A percentile compares a stretch with the other conserved stretches of the same genome.
Evolutionary conservation across 2,113 vertebrate genomes (phyloP).

Genomic region (Cyanoramphus novaezelandiae): DNA sequence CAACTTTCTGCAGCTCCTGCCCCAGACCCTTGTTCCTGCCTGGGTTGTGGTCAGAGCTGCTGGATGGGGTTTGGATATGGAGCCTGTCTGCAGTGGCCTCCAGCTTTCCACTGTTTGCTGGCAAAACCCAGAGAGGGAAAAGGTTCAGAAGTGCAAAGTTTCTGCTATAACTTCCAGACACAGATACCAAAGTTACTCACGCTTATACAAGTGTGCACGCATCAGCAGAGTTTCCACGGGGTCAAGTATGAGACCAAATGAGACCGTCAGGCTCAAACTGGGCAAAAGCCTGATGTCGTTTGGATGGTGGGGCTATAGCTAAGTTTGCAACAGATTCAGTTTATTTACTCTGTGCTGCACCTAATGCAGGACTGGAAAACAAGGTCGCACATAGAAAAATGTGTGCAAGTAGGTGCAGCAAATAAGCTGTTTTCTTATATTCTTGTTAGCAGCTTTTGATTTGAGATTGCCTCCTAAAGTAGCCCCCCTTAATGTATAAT

Average conservation of each 20-base stretch:
- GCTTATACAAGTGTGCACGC: fast-evolving
- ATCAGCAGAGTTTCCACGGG: fast-evolving
- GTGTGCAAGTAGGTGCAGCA: neutral
- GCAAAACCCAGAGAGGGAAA: neutral
- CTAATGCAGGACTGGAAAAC: neutral
- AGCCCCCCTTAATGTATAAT: neutral
- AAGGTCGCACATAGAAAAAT: neutral
- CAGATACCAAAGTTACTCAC: neutral
- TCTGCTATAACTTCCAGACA: neutral
- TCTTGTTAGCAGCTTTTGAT: neutral
- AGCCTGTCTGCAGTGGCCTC: neutral
- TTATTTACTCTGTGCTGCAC: neutral
- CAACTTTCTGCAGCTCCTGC: neutral
- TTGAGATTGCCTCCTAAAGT: neutral
- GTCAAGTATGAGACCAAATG: neutral
- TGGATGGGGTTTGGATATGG: fast-evolving
- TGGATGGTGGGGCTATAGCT: fast-evolving
- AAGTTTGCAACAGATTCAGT: neutral
- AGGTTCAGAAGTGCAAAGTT: neutral
- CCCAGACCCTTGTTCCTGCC: fast-evolving
- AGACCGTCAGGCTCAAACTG: neutral
- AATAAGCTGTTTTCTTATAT: neutral
- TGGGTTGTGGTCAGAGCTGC: neutral
- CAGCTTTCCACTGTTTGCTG: neutral
- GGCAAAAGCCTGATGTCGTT: neutral